Conservation (phyloP, 1,140 invertebrate species). For the Gonioctena quinquepunctata region DNA sequence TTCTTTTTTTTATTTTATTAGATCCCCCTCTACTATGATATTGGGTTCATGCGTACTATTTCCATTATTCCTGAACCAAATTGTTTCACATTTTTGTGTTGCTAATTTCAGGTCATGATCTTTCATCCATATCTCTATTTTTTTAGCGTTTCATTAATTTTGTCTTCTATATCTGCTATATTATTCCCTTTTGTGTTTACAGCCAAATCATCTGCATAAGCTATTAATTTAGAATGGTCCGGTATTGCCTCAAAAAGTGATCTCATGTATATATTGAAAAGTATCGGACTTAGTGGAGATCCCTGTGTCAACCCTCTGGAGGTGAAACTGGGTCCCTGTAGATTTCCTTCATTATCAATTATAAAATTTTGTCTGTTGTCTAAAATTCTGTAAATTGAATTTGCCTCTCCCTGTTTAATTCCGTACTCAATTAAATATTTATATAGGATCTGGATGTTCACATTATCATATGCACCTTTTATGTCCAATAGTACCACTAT, state of each 20-base stretch:
- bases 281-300: conserved; percentile 14
- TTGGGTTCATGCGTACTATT: neutral
- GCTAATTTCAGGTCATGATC: neutral
- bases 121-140: neutral
- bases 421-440: neutral
- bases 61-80: neutral
- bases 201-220: conserved; percentile 27
- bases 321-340: neutral
- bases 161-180: neutral
- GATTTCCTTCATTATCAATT: neutral
- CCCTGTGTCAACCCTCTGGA: conserved; percentile 14
- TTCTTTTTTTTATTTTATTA: neutral
- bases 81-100: conserved; percentile 2
- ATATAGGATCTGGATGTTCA: conserved; percentile 3
- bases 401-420: neutral
- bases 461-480: conserved; percentile 14
- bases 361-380: neutral
- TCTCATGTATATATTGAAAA: conserved; percentile 25
- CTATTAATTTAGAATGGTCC: neutral
- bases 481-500: conserved; percentile 16
- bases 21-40: neutral
- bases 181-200: conserved; percentile 8
- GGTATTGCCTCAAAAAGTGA: neutral
- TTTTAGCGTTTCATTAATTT: neutral
- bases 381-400: conserved; percentile 12